Percentiles rank a stretch among this genome's conserved stretches.
Conservation (phyloP, 2,888 invertebrate genomes). For the Chrysolina oricalcia region DNA sequence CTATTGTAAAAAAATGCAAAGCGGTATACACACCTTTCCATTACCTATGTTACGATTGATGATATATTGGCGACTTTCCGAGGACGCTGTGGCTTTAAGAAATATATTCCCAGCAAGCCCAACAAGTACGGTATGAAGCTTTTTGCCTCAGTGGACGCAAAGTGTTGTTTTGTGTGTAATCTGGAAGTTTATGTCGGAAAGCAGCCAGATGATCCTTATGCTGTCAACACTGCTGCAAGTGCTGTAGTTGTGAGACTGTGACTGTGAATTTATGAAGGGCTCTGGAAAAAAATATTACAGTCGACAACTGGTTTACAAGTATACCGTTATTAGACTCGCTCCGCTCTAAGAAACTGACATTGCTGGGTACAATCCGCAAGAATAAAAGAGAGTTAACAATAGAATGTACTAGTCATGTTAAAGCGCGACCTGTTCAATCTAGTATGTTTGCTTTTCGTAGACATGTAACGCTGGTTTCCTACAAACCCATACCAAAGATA, state of each 20-base stretch:
- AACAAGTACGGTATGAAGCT: constrained; percentile 20
- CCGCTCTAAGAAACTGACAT: no score
- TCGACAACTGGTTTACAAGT: no score
- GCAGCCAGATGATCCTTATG: constrained; percentile 23
- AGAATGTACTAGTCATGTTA: no score
- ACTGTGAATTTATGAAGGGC: neutral
- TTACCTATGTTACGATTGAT: constrained; percentile 22
- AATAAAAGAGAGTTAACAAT: no score
- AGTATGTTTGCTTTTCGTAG: no score
- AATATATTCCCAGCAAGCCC: no score
- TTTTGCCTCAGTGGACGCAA: constrained; percentile 14
- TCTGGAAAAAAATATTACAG: constrained; percentile 1
- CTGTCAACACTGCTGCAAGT: constrained; percentile 8
- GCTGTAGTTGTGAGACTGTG: constrained; percentile 5
- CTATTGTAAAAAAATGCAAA: constrained; percentile 19
- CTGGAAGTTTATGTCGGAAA: no score
- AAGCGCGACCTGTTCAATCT: no score
- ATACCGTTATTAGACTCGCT: no score
- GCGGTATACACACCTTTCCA: constrained; percentile 5
- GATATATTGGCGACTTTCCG: neutral
- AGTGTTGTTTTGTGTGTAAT: constrained; percentile 1
- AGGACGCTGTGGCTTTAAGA: neutral
- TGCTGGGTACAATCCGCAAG: constrained; percentile 16
- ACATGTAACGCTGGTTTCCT: no score
- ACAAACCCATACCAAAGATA: constrained; percentile 7